These are phyloP conservation scores for Morbakka virulenta DNA, from an alignment of 30 jellyfish, hydroid and myxozoan genomes.

Conservation along the genomic window DNA sequence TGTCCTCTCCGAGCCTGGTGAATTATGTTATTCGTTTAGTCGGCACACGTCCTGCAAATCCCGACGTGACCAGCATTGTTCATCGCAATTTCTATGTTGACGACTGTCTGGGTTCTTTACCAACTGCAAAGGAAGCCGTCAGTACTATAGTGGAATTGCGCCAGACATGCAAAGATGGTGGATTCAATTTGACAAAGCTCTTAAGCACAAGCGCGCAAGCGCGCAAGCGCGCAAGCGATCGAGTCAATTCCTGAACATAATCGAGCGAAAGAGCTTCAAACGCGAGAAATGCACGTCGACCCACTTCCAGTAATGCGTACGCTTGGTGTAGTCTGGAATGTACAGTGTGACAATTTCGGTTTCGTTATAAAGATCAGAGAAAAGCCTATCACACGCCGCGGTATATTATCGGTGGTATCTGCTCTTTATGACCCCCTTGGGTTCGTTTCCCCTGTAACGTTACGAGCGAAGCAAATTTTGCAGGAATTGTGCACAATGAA, in stretches of 20 bases:
- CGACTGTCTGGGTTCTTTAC: constrained; percentile 16
- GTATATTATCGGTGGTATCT: not conserved
- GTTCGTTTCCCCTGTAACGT: constrained; percentile 19
- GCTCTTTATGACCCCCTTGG: constrained; percentile 20
- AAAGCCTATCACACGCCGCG: not conserved
- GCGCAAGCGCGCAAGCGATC: too few species aligned
- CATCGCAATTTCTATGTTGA: constrained; percentile 27
- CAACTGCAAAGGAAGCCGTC: constrained; percentile 26
- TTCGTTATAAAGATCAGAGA: not conserved
- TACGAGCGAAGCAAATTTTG: constrained; percentile 18
- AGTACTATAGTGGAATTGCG: constrained; percentile 7
- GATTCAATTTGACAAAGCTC: constrained; percentile 34
- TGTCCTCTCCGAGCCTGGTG: constrained; percentile 36
- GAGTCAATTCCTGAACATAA: too few species aligned
- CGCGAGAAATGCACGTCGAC: too few species aligned
- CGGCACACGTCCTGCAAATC: constrained; percentile 22
- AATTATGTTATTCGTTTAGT: constrained; percentile 33
- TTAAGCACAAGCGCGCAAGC: too few species aligned
- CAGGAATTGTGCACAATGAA: constrained; percentile 13
- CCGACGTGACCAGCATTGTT: constrained; percentile 26
- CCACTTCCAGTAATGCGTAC: constrained; percentile 29
- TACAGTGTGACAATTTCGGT: constrained; percentile 22
- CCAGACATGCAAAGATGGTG: constrained; percentile 18
- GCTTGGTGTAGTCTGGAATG: constrained; percentile 33
- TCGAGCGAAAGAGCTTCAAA: too few species aligned